Percentiles rank a stretch among this genome's conserved stretches.
phyloP scores from a whole-genome alignment of 2,888 invertebrate genomes.

The Tubiluchus corallicola region DNA sequence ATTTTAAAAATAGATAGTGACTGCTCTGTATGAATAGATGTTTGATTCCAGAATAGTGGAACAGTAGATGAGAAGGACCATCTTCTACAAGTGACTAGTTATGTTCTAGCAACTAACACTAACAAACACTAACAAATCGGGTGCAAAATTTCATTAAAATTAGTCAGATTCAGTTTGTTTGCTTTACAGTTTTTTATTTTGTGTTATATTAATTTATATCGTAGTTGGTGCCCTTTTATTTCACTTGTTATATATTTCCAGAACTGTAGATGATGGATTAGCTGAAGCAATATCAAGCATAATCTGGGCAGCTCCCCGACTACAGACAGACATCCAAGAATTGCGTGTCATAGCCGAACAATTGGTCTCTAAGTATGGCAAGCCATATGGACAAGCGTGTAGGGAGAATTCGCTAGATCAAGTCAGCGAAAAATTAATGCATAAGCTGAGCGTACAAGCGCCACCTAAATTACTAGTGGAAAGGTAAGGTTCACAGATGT shows the following conservation, averaged over 20 bases:
- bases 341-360: constrained; percentile 58
- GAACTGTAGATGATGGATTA: constrained; percentile 71
- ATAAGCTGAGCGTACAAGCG: constrained; percentile 79
- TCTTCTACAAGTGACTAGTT: too few species aligned
- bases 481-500: too few species aligned
- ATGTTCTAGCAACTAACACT: too few species aligned
- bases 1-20: too few species aligned
- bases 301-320: constrained; percentile 89
- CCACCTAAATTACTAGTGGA: constrained; percentile 89
- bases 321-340: constrained; percentile 37
- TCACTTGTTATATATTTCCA: constrained; percentile 19
- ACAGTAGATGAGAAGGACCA: too few species aligned
- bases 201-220: constrained; percentile 9
- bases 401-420: constrained; percentile 57
- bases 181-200: constrained; percentile 9
- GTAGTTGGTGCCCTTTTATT: constrained; percentile 9
- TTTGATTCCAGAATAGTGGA: too few species aligned
- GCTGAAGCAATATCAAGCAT: constrained; percentile 85
- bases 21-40: too few species aligned
- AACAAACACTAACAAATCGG: too few species aligned
- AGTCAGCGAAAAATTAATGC: constrained; percentile 74
- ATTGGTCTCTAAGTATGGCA: constrained; percentile 76
- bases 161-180: too few species aligned
- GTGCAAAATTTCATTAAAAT: too few species aligned
- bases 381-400: constrained; percentile 64